Percentiles rank a stretch among this genome's conserved stretches.
Evolutionary conservation across 1,140 invertebrate species (phyloP).

Genomic region (Venustaconcha ellipsiformis): DNA sequence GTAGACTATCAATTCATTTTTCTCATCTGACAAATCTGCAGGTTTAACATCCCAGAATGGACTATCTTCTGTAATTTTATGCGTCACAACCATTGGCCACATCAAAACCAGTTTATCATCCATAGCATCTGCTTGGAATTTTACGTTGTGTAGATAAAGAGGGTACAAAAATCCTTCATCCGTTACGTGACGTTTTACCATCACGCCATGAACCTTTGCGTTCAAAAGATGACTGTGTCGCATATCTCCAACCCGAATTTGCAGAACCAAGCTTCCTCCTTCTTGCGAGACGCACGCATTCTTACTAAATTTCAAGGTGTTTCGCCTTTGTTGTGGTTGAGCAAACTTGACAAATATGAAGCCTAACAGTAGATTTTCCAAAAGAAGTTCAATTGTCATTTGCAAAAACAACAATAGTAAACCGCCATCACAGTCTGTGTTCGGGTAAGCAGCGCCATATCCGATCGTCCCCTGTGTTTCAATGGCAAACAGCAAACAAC

Average conservation of each 20-base stretch:
- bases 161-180: conserved; percentile 54
- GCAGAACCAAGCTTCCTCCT: conserved; percentile 82
- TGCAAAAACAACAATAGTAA: conserved; percentile 60
- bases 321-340: conserved; percentile 61
- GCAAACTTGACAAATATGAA: conserved; percentile 66
- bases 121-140: conserved; percentile 83
- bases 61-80: conserved; percentile 85
- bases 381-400: conserved; percentile 60
- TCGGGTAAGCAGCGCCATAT: conserved; percentile 79
- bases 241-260: conserved; percentile 74
- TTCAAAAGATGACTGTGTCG: conserved; percentile 62
- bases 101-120: conserved; percentile 91
- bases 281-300: conserved; percentile 73
- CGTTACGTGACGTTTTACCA: conserved; percentile 54
- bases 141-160: conserved; percentile 55
- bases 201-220: conserved; percentile 77
- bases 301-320: conserved; percentile 65
- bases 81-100: conserved; percentile 86
- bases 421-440: conserved; percentile 54
- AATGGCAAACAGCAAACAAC: conserved; percentile 69
- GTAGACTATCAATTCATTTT: conserved; percentile 96
- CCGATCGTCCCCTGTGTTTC: conserved; percentile 73
- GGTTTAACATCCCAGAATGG: conserved; percentile 91
- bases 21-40: conserved; percentile 85
- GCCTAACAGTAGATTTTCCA: conserved; percentile 63